A percentile compares a stretch with the other conserved stretches of the same genome.
Evolutionary conservation across 2,888 invertebrate species (phyloP).

Genomic region (Encarsia formosa): DNA sequence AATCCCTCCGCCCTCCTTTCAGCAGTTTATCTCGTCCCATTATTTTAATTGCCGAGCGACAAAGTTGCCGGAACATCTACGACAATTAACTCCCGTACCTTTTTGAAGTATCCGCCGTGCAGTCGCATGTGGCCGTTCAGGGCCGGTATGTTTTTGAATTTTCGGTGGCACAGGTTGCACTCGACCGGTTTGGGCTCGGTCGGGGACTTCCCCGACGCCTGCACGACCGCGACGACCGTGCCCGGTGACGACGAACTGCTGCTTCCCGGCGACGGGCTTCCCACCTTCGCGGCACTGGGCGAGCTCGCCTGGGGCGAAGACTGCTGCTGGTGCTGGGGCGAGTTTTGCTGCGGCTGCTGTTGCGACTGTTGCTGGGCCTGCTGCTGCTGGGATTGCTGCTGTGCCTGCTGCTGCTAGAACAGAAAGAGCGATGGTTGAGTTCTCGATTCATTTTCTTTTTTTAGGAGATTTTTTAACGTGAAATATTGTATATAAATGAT

Average conservation of each 20-base stretch:
- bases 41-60: slow-evolving; percentile 22
- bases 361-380: slow-evolving; percentile 31
- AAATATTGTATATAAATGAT: too few relatives aligned
- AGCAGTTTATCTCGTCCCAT: slow-evolving; percentile 17
- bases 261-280: slow-evolving; percentile 44
- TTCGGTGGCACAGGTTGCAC: slow-evolving; percentile 90
- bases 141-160: slow-evolving; percentile 96
- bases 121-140: slow-evolving; percentile 97
- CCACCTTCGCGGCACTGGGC: slow-evolving; percentile 44
- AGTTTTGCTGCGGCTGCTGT: slow-evolving; percentile 40
- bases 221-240: slow-evolving; percentile 44
- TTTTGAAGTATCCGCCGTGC: slow-evolving; percentile 96
- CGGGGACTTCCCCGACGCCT: slow-evolving; percentile 48
- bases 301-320: slow-evolving; percentile 43
- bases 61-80: slow-evolving; percentile 2
- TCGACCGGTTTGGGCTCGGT: slow-evolving; percentile 82
- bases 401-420: slow-evolving; percentile 36
- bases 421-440: not conserved
- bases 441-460: not conserved
- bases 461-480: too few relatives aligned
- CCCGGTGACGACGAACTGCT: slow-evolving; percentile 40
- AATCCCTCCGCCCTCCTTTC: slow-evolving; percentile 4
- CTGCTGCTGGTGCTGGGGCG: slow-evolving; percentile 40
- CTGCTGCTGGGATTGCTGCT: slow-evolving; percentile 24
- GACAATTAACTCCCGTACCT: slow-evolving; percentile 55